Percentiles rank a stretch among this genome's conserved stretches.
phyloP scores from a whole-genome alignment of 1,140 invertebrate genomes.

The Zaprionus africanus region DNA sequence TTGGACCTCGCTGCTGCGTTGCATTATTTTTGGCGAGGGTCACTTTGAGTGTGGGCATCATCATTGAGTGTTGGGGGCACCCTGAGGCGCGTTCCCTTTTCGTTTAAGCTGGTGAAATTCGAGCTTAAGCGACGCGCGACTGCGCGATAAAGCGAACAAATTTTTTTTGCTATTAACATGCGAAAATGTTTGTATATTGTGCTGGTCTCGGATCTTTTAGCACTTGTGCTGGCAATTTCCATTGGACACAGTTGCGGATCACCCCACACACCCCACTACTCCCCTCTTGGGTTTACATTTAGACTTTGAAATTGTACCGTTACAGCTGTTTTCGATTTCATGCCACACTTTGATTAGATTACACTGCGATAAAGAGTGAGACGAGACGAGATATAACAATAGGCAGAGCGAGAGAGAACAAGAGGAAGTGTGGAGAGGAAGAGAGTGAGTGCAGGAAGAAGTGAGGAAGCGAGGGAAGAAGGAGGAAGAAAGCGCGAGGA shows the following conservation, averaged over 20 bases:
- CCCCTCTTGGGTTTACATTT: conserved; percentile 8
- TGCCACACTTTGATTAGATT: conserved; percentile 46
- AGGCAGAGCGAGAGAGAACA: neutral
- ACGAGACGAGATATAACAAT: neutral
- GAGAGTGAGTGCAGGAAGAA: neutral
- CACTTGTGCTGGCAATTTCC: conserved; percentile 54
- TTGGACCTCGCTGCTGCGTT: conserved; percentile 61
- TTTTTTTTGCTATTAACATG: conserved; percentile 60
- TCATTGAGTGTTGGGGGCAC: conserved; percentile 25
- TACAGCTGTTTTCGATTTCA: conserved; percentile 43
- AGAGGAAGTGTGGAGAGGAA: neutral
- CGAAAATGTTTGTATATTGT: conserved; percentile 39
- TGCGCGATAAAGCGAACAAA: conserved; percentile 13
- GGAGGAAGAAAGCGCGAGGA: neutral
- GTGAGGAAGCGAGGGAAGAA: neutral
- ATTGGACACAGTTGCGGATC: conserved; percentile 16
- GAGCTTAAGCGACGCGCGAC: conserved; percentile 58
- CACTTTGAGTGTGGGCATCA: conserved; percentile 20
- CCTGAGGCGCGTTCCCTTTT: conserved; percentile 57
- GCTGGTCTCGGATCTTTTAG: conserved; percentile 22
- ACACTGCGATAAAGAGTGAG: conserved; percentile 3
- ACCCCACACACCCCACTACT: neutral
- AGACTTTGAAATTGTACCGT: conserved; percentile 39
- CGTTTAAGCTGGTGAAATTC: conserved; percentile 57
- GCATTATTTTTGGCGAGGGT: conserved; percentile 74